Evolutionary conservation across 2,888 invertebrate genomes (phyloP).

Genomic region (Chymomyza caudatula): DNA sequence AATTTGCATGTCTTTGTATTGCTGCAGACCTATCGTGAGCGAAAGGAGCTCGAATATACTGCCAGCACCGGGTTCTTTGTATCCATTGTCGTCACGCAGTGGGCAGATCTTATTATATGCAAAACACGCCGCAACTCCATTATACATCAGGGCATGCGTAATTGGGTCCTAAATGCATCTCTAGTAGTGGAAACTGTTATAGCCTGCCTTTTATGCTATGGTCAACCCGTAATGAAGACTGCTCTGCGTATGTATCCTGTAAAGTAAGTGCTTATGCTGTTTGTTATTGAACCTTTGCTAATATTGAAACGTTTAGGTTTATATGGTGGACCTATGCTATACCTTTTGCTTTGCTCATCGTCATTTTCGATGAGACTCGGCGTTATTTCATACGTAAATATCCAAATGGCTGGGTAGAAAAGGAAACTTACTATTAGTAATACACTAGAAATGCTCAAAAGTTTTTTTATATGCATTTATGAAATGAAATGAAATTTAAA

Average conservation of each 20-base stretch:
- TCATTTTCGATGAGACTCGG: slow-evolving; percentile 86
- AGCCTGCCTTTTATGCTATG: slow-evolving; percentile 83
- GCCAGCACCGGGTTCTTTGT: slow-evolving; percentile 90
- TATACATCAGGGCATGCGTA: slow-evolving; percentile 84
- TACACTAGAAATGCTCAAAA: too few relatives aligned
- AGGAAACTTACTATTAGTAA: slow-evolving; percentile 50
- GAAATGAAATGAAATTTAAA: too few relatives aligned
- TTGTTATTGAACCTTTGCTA: slow-evolving; percentile 63
- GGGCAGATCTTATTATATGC: slow-evolving; percentile 83
- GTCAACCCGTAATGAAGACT: slow-evolving; percentile 82
- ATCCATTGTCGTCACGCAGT: slow-evolving; percentile 85
- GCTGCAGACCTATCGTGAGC: slow-evolving; percentile 80
- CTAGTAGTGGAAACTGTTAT: slow-evolving; percentile 83
- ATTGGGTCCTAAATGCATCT: slow-evolving; percentile 84
- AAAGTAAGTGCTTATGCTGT: slow-evolving; percentile 79
- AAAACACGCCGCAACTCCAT: slow-evolving; percentile 83
- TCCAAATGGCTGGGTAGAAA: slow-evolving; percentile 83
- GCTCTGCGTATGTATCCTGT: slow-evolving; percentile 80
- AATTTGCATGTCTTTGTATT: background rate
- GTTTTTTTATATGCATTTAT: too few relatives aligned
- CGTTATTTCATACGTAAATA: slow-evolving; percentile 83
- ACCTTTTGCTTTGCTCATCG: slow-evolving; percentile 85
- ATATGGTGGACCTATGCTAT: slow-evolving; percentile 86
- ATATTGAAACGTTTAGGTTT: slow-evolving; percentile 11
- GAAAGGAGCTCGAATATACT: slow-evolving; percentile 84